These are phyloP conservation scores for Lamprotornis superbus DNA, from an alignment of 2,113 vertebrate species.

Conservation along the genomic window DNA sequence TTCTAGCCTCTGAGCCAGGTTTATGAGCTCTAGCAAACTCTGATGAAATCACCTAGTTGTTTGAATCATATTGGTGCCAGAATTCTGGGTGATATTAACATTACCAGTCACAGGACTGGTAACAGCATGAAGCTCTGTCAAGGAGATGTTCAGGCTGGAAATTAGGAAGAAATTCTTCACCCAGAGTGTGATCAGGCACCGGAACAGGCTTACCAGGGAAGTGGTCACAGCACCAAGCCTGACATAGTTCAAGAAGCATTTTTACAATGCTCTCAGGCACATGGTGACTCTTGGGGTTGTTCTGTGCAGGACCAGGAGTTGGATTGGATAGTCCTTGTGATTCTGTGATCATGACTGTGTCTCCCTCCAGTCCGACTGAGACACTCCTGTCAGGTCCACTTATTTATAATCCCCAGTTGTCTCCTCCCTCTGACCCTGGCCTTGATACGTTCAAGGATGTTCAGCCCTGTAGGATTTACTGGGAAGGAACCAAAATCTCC, in stretches of 20 bases:
- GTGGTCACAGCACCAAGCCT: not conserved
- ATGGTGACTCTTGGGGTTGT: not conserved
- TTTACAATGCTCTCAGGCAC: not conserved
- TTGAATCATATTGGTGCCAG: not conserved
- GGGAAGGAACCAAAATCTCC: not conserved
- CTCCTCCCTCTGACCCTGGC: not conserved
- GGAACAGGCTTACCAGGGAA: not conserved
- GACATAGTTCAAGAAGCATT: not conserved
- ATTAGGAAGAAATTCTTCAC: not conserved
- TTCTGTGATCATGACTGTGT: not conserved
- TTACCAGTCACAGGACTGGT: not conserved
- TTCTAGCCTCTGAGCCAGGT: not conserved
- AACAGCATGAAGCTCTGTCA: not conserved
- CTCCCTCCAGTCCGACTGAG: not conserved
- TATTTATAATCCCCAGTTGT: not conserved
- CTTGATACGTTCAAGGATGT: not conserved
- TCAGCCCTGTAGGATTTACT: not conserved
- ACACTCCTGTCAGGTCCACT: not conserved
- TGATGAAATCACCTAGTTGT: not conserved
- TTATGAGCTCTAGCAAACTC: not conserved
- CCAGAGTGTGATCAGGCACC: not conserved
- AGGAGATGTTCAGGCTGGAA: not conserved
- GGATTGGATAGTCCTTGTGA: not conserved
- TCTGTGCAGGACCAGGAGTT: not conserved
- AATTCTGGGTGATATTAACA: not conserved